Conservation (phyloP, 2,797 vertebrate genomes). For the Enteromius anoplus region DNA sequence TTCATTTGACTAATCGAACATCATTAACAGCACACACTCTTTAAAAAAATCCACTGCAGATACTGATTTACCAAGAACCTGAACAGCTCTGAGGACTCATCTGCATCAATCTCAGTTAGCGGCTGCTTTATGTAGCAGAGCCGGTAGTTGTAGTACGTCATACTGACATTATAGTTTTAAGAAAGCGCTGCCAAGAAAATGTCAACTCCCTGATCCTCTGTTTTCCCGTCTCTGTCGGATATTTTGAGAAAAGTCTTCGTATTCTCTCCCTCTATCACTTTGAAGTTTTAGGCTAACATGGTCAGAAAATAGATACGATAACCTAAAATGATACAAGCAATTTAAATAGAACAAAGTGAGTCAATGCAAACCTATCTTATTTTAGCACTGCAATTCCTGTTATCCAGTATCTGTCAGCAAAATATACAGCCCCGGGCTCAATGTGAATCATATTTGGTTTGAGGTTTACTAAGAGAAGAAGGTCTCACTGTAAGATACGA, state of each 20-base stretch:
- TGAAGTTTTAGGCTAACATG: not conserved
- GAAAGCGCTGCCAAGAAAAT: conserved; percentile 31
- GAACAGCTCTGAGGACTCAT: conserved; percentile 31
- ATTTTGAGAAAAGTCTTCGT: conserved; percentile 47
- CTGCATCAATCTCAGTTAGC: conserved; percentile 75
- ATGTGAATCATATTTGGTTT: conserved; percentile 13
- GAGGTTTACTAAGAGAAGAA: not conserved
- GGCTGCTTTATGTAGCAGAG: conserved; percentile 61
- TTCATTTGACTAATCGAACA: conserved; percentile 14
- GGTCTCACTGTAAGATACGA: not conserved
- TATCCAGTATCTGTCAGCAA: conserved; percentile 25
- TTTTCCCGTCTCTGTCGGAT: conserved; percentile 61
- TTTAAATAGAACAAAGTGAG: conserved; percentile 29
- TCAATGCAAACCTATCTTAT: not conserved
- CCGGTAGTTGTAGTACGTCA: conserved; percentile 70
- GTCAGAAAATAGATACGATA: not conserved
- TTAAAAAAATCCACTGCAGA: conserved; percentile 4
- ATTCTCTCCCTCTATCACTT: not conserved
- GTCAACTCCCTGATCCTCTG: conserved; percentile 51
- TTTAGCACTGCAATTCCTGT: conserved; percentile 3
- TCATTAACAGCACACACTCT: not conserved
- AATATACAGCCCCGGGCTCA: not conserved
- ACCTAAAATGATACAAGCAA: not conserved
- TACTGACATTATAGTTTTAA: conserved; percentile 70
- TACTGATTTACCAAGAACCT: conserved; percentile 26